Evolutionary conservation across 2,797 vertebrate species (phyloP).

Genomic region (Coilia nasus): DNA sequence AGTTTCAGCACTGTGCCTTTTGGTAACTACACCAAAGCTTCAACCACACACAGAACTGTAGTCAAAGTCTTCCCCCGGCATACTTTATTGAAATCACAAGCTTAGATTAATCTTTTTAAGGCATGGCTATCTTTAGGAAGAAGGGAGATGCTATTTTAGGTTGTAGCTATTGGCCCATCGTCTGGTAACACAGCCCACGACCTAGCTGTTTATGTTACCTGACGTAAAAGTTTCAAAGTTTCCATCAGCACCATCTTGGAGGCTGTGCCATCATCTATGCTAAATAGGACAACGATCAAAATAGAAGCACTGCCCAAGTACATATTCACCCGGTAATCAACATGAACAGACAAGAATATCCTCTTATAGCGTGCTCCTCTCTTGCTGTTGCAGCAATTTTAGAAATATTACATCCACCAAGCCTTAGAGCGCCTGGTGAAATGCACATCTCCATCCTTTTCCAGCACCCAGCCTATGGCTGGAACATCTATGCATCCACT

Average conservation of each 20-base stretch:
- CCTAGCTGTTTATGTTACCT: not conserved
- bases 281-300: slow-evolving; percentile 5
- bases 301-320: not conserved
- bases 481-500: not conserved
- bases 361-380: not conserved
- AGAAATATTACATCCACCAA: no score
- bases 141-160: slow-evolving; percentile 17
- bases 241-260: not conserved
- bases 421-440: not conserved
- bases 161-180: not conserved
- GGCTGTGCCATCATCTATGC: not conserved
- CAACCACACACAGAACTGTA: no score
- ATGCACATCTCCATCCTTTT: not conserved
- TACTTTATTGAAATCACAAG: slow-evolving; percentile 8
- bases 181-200: not conserved
- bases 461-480: not conserved
- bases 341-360: not conserved
- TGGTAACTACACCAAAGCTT: no score
- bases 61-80: not conserved
- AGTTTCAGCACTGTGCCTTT: no score
- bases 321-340: not conserved
- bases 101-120: slow-evolving; percentile 16
- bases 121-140: not conserved
- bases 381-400: not conserved
- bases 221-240: not conserved